Evolutionary conservation across 1,140 invertebrate genomes (phyloP).

Genomic region (Halyomorpha halys): DNA sequence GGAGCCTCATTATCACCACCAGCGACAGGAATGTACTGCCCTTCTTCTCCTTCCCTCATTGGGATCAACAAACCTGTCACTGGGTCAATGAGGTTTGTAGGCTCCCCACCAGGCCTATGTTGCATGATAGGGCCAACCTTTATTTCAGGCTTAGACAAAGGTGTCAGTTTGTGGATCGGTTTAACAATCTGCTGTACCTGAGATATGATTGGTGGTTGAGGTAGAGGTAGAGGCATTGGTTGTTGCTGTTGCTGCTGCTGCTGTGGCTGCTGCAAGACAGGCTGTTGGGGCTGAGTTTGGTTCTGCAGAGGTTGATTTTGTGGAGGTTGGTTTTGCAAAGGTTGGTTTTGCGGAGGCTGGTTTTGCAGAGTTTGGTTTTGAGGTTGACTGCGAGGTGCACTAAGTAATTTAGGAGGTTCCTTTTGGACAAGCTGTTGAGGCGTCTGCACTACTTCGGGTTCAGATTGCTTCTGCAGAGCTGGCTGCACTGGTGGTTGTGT

Average conservation of each 20-base stretch:
- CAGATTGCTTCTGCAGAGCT: not conserved
- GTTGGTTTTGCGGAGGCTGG: too few relatives aligned
- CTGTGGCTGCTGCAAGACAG: slow-evolving; percentile 23
- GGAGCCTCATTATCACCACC: slow-evolving; percentile 12
- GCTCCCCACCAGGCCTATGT: slow-evolving; percentile 36
- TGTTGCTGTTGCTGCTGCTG: not conserved
- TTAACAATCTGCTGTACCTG: not conserved
- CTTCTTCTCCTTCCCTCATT: slow-evolving; percentile 60
- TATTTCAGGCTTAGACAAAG: slow-evolving; percentile 32
- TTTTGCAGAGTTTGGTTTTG: too few relatives aligned
- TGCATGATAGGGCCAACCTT: not conserved
- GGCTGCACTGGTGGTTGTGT: slow-evolving; percentile 27
- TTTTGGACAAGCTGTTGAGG: slow-evolving; percentile 29
- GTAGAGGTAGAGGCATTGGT: not conserved
- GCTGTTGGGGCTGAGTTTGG: slow-evolving; percentile 15
- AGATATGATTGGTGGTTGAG: not conserved
- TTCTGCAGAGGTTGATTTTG: too few relatives aligned
- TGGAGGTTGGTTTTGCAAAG: too few relatives aligned
- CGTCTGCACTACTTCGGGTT: slow-evolving; percentile 24
- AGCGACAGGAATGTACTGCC: slow-evolving; percentile 51
- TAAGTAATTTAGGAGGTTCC: slow-evolving; percentile 26
- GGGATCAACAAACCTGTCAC: slow-evolving; percentile 62
- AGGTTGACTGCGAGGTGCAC: too few relatives aligned
- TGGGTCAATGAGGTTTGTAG: slow-evolving; percentile 58
- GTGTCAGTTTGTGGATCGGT: not conserved